These are phyloP conservation scores for Nebria brevicollis DNA, from an alignment of 2,888 invertebrate genomes.

Conservation along the genomic window DNA sequence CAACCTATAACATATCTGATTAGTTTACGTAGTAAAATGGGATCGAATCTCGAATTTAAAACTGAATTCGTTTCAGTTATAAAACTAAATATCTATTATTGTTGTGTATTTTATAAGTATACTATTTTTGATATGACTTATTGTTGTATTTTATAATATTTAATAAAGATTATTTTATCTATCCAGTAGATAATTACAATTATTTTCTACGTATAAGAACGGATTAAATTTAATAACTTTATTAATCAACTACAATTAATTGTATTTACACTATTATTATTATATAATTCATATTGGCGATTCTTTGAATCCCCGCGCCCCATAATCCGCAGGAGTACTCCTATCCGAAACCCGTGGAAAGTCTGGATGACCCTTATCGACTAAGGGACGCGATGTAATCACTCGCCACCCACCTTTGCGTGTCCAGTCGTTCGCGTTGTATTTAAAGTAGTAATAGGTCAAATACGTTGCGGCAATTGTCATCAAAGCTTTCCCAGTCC, in stretches of 20 bases:
- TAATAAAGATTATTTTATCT: too few relatives aligned
- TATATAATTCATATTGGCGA: constrained; percentile 64
- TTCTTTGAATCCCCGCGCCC: constrained; percentile 76
- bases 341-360: constrained; percentile 73
- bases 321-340: constrained; percentile 72
- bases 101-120: too few relatives aligned
- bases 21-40: too few relatives aligned
- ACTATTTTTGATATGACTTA: too few relatives aligned
- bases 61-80: too few relatives aligned
- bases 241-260: constrained; percentile 33
- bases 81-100: too few relatives aligned
- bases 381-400: constrained; percentile 65
- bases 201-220: too few relatives aligned
- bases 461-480: constrained; percentile 65
- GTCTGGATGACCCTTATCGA: constrained; percentile 75
- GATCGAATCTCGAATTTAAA: too few relatives aligned
- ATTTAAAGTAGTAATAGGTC: constrained; percentile 79
- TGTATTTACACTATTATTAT: constrained; percentile 12
- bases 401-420: constrained; percentile 79
- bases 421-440: constrained; percentile 83
- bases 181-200: too few relatives aligned
- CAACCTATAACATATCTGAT: not conserved
- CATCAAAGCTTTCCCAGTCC: constrained; percentile 72
- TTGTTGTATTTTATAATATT: too few relatives aligned
- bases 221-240: too few relatives aligned